phyloP scores from a whole-genome alignment of 1,140 invertebrate species.

The Mya arenaria region DNA sequence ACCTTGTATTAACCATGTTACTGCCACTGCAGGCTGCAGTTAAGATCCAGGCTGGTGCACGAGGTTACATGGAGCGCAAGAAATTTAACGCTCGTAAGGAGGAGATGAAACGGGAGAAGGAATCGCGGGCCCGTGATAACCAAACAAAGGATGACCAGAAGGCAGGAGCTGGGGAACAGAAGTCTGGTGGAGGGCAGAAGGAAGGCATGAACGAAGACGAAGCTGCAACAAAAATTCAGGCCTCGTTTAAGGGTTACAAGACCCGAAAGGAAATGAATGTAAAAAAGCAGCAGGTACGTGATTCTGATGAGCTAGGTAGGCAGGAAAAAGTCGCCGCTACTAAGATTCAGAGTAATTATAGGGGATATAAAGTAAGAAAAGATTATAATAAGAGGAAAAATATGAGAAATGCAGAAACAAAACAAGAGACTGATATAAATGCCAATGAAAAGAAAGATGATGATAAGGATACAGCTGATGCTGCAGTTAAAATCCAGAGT shows the following conservation, averaged over 20 bases:
- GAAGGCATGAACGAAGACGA: constrained; percentile 27
- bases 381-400: constrained; percentile 56
- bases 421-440: constrained; percentile 31
- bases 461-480: constrained; percentile 68
- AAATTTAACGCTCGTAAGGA: background rate
- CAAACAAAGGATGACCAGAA: background rate
- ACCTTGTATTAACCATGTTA: background rate
- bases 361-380: constrained; percentile 65
- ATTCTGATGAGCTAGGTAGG: background rate
- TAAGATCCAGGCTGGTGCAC: constrained; percentile 88
- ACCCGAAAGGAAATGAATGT: constrained; percentile 59
- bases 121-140: background rate
- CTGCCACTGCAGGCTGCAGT: constrained; percentile 83
- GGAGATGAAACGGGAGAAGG: background rate
- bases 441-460: constrained; percentile 28
- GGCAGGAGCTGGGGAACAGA: background rate
- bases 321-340: constrained; percentile 73
- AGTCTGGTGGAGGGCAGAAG: background rate
- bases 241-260: constrained; percentile 69
- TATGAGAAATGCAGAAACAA: background rate
- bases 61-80: constrained; percentile 85
- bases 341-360: constrained; percentile 85
- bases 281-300: constrained; percentile 44
- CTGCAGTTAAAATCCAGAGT: constrained; percentile 89
- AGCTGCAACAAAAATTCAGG: constrained; percentile 86